A percentile compares a stretch with the other conserved stretches of the same genome.
Conservation (phyloP, 2,113 vertebrate genomes). For the Platycercus adscitus region DNA sequence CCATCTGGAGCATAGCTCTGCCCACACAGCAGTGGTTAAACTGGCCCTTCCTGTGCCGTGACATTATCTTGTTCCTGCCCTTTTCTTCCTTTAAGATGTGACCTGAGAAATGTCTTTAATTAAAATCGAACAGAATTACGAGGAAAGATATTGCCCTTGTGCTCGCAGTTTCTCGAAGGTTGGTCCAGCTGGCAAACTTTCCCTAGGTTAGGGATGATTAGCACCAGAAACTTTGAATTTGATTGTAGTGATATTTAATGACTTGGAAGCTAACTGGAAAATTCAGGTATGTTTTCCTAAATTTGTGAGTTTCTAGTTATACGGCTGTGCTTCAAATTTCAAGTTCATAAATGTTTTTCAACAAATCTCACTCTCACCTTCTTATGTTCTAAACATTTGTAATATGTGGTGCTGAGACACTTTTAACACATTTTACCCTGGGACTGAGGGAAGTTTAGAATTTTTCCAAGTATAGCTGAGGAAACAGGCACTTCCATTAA, state of each 20-base stretch:
- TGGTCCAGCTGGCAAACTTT: background rate
- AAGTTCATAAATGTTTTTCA: background rate
- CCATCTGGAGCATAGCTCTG: background rate
- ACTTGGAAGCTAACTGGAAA: background rate
- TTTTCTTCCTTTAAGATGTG: background rate
- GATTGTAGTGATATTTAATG: background rate
- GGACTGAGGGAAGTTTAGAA: background rate
- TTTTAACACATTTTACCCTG: background rate
- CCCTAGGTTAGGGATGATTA: background rate
- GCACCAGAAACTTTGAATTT: too few species aligned
- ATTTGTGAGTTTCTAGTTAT: background rate
- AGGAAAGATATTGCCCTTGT: background rate
- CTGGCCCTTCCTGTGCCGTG: background rate
- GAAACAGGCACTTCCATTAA: background rate
- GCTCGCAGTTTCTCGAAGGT: background rate
- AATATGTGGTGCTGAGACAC: background rate
- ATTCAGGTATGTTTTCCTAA: background rate
- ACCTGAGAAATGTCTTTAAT: background rate
- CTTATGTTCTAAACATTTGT: background rate
- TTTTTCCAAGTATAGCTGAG: background rate
- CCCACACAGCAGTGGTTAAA: background rate
- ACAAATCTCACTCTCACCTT: background rate
- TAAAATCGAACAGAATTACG: background rate
- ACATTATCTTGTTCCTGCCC: background rate
- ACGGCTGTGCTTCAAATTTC: background rate